Conservation (phyloP, 2,888 invertebrate species). For the Trypoxylon attenuatum region DNA sequence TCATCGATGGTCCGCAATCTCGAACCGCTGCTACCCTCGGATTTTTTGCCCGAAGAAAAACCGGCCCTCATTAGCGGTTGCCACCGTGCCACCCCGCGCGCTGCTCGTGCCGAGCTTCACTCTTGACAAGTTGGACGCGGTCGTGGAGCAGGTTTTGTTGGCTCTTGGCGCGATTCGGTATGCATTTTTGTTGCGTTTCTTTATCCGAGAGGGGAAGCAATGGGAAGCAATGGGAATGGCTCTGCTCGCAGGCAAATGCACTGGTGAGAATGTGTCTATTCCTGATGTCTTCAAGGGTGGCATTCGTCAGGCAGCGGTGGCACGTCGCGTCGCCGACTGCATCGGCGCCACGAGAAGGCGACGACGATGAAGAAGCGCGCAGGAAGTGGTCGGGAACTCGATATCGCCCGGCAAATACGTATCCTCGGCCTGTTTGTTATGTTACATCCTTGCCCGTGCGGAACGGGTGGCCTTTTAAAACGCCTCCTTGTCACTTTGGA, state of each 20-base stretch:
- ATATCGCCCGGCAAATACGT: conserved; percentile 62
- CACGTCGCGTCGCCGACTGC: conserved; percentile 55
- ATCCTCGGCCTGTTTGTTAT: conserved; percentile 64
- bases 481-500: conserved; percentile 46
- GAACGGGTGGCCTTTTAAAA: conserved; percentile 60
- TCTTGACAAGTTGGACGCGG: not conserved
- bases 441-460: conserved; percentile 57
- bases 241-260: conserved; percentile 57
- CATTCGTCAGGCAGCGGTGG: conserved; percentile 59
- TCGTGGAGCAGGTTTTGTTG: not conserved
- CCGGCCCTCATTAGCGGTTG: not conserved
- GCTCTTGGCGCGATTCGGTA: not conserved
- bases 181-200: conserved; percentile 32
- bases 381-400: conserved; percentile 67
- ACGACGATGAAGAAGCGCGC: conserved; percentile 46
- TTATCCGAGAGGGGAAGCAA: conserved; percentile 10
- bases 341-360: conserved; percentile 51
- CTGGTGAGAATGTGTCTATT: conserved; percentile 60
- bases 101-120: not conserved
- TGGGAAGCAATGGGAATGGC: not conserved
- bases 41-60: not conserved
- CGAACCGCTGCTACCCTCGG: not conserved
- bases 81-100: too few relatives aligned
- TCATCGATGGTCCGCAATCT: conserved; percentile 13
- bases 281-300: conserved; percentile 60